phyloP scores from a whole-genome alignment of 2,888 invertebrate species.

The Chirona hameri region DNA sequence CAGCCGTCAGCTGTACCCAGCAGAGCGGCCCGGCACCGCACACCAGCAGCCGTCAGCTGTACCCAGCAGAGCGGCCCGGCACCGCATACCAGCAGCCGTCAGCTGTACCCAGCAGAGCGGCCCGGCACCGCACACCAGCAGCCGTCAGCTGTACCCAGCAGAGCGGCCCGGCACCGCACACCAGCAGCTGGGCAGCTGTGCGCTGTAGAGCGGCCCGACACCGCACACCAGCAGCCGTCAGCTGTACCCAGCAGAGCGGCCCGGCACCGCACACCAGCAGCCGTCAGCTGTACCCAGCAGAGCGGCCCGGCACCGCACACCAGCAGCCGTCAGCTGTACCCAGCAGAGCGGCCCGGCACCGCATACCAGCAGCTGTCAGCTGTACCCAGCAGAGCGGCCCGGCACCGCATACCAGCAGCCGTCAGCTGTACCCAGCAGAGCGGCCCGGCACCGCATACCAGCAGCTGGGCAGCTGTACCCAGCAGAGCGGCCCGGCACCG shows the following conservation, averaged over 20 bases:
- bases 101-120: no score
- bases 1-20: no score
- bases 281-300: no score
- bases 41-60: not conserved
- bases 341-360: not conserved
- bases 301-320: not conserved
- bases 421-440: no score
- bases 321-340: not conserved
- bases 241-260: no score
- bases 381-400: no score
- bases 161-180: not conserved
- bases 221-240: not conserved
- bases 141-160: no score
- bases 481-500: not conserved
- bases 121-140: not conserved
- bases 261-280: not conserved
- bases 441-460: not conserved
- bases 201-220: no score
- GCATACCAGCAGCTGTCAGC: not conserved
- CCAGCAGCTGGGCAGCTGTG: not conserved
- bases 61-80: no score
- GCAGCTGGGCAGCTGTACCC: no score
- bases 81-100: not conserved
- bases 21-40: not conserved
- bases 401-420: not conserved